Evolutionary conservation across 2,113 vertebrate species (phyloP).

Genomic region (Todiramphus saurophagus): DNA sequence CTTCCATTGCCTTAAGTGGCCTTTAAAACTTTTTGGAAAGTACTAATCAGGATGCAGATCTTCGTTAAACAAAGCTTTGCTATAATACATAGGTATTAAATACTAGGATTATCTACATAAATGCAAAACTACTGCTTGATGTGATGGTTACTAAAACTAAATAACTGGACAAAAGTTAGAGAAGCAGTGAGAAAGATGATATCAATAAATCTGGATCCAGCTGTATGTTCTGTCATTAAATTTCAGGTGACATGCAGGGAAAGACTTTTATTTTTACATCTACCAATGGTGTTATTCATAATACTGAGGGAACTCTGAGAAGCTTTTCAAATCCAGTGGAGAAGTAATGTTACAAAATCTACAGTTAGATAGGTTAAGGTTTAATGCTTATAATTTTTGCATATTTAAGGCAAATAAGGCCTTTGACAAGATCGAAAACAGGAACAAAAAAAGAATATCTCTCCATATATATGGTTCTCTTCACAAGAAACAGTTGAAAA

Average conservation of each 20-base stretch:
- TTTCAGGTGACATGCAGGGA: background rate
- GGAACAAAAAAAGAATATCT: background rate
- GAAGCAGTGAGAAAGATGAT: background rate
- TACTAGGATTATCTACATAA: background rate
- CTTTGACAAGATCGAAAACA: background rate
- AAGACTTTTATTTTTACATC: background rate
- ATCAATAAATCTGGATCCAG: background rate
- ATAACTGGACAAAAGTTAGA: background rate
- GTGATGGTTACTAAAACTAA: background rate
- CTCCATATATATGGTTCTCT: background rate
- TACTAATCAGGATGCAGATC: background rate
- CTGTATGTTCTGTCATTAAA: background rate
- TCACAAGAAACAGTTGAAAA: background rate
- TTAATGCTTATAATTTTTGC: background rate
- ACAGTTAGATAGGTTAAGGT: background rate
- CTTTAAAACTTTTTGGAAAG: background rate
- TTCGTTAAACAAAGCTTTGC: background rate
- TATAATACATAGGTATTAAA: background rate
- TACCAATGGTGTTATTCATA: background rate
- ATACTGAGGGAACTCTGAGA: background rate
- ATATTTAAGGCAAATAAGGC: background rate
- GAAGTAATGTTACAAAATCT: background rate
- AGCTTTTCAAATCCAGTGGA: background rate
- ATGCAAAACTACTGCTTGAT: background rate
- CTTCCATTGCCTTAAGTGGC: background rate